Evolutionary conservation across 2,113 vertebrate species (phyloP).

Genomic region (Neogobius melanostomus): DNA sequence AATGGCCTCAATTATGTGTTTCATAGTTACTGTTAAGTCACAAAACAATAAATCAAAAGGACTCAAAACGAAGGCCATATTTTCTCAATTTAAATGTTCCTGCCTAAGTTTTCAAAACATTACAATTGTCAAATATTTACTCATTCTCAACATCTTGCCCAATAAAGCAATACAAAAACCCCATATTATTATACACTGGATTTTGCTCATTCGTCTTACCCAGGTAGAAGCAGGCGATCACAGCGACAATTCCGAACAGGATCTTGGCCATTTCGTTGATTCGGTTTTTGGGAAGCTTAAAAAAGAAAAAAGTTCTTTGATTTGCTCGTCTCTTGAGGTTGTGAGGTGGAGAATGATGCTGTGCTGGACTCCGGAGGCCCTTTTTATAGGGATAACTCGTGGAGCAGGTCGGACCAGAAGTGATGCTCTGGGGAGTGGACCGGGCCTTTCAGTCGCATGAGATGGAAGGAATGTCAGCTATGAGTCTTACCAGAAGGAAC

Average conservation of each 20-base stretch:
- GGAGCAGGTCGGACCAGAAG: not conserved
- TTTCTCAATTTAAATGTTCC: no score
- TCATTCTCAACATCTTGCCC: no score
- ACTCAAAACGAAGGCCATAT: no score
- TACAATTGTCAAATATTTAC: no score
- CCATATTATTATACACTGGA: not conserved
- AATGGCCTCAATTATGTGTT: no score
- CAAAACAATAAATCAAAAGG: no score
- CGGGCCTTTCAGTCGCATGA: not conserved
- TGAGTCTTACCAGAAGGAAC: not conserved
- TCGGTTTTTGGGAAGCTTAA: not conserved
- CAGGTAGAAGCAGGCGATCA: conserved; percentile 51
- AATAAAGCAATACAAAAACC: not conserved
- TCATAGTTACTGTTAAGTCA: no score
- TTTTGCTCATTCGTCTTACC: conserved; percentile 56
- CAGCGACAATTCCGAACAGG: conserved; percentile 48
- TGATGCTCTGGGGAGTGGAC: conserved; percentile 13
- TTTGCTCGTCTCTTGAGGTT: not conserved
- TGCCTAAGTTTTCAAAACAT: no score
- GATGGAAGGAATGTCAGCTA: conserved; percentile 13
- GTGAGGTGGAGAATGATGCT: conserved; percentile 16
- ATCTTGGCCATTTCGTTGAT: conserved; percentile 62
- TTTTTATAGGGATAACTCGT: conserved; percentile 40
- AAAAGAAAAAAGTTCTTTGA: conserved; percentile 7
- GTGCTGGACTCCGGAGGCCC: not conserved